Evolutionary conservation across 2,797 vertebrate genomes (phyloP).

Genomic region (Phylloscopus collybita): DNA sequence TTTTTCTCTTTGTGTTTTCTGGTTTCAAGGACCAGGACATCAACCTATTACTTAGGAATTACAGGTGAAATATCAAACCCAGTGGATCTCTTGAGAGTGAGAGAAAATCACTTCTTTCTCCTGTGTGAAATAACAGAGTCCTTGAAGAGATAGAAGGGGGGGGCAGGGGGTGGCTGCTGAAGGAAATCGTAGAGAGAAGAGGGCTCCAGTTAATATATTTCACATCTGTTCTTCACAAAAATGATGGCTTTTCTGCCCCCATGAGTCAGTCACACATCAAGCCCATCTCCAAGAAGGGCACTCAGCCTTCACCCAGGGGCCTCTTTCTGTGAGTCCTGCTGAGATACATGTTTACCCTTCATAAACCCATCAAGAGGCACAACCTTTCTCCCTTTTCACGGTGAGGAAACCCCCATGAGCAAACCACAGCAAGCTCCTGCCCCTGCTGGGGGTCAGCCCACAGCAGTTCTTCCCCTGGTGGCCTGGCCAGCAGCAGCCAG

Average conservation of each 20-base stretch:
- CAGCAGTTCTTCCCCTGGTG: background rate
- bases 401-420: background rate
- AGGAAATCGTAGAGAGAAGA: slow-evolving; percentile 14
- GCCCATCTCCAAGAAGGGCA: background rate
- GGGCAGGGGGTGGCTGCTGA: background rate
- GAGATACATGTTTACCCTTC: background rate
- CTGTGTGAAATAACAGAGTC: background rate
- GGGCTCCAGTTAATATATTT: slow-evolving; percentile 25
- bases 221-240: slow-evolving; percentile 37
- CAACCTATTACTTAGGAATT: background rate
- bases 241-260: background rate
- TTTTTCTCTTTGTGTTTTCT: background rate
- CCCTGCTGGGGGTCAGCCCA: background rate
- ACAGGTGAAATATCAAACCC: background rate
- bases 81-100: background rate
- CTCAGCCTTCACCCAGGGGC: background rate
- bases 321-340: background rate
- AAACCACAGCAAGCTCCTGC: background rate
- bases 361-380: background rate
- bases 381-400: background rate
- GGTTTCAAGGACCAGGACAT: background rate
- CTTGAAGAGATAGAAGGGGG: background rate
- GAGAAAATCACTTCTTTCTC: background rate
- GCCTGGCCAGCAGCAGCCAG: background rate
- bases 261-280: background rate